Percentiles rank a stretch among this genome's conserved stretches.
These are phyloP conservation scores for Agriotes lineatus DNA, from an alignment of 2,888 invertebrate genomes.

Conservation along the genomic window DNA sequence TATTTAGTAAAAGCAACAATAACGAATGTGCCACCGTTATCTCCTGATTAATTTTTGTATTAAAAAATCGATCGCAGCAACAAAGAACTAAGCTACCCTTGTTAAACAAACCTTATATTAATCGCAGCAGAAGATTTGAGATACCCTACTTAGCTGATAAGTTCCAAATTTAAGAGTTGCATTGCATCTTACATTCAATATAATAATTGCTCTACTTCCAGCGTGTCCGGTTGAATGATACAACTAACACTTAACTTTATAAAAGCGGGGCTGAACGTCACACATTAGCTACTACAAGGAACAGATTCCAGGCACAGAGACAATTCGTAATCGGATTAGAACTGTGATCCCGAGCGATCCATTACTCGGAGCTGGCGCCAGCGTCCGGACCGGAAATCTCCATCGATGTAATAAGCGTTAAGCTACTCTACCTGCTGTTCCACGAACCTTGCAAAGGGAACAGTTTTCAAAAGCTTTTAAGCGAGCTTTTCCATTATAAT, in stretches of 20 bases:
- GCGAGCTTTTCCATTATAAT: slow-evolving; percentile 45
- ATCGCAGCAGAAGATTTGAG: too few relatives aligned
- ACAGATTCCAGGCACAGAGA: slow-evolving; percentile 56
- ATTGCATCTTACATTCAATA: not conserved
- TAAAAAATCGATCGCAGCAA: too few relatives aligned
- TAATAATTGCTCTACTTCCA: not conserved
- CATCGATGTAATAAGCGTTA: slow-evolving; percentile 54
- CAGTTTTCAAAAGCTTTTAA: slow-evolving; percentile 41
- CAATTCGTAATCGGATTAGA: slow-evolving; percentile 62
- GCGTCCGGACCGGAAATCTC: slow-evolving; percentile 62
- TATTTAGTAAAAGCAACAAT: too few relatives aligned
- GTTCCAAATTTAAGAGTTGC: too few relatives aligned
- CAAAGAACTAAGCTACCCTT: too few relatives aligned
- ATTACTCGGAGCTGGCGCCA: slow-evolving; percentile 62
- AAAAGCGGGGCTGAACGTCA: slow-evolving; percentile 48
- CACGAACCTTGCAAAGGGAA: slow-evolving; percentile 34
- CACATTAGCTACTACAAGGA: slow-evolving; percentile 57
- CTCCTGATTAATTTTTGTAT: too few relatives aligned
- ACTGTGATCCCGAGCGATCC: slow-evolving; percentile 61
- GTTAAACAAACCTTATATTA: too few relatives aligned
- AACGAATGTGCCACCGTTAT: too few relatives aligned
- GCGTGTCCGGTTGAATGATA: not conserved
- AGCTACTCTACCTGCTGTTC: slow-evolving; percentile 47
- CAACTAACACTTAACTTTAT: slow-evolving; percentile 22
- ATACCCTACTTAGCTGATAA: too few relatives aligned